Evolutionary conservation across 2,888 invertebrate genomes (phyloP), one percentile per base, ranked within the genome.

Genomic region (Agrotis ipsilon): DNA sequence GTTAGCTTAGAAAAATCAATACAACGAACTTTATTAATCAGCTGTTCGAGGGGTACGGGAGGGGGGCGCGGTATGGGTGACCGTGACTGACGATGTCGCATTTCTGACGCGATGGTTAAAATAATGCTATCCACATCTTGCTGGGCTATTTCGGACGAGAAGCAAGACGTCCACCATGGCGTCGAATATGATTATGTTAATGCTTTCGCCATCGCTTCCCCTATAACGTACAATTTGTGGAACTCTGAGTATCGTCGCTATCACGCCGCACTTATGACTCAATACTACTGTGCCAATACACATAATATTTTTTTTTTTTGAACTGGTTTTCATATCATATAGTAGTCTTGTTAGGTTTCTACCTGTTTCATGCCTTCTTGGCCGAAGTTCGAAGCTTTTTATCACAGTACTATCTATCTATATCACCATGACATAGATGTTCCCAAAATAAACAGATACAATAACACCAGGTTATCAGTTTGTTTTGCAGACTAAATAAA

Each of bases 1-100:
- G 95, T 96, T 95, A 95, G 89, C 89, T 90, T 88, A 88, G 68
- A 92, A 95, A 96, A 96, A 96, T 96, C 96, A 95, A 96, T 96
- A 96, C 94, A 93, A 90, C 90, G 90, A 94, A 92, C 92, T 88
- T 81, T 93, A 91, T 89, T 95, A 95, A 96, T 96, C 96, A 96
- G 96, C 96, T 96, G 96, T 96, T 96, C 90, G 87, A 81, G 89
- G 90, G 90, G 89, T 72, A 91, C 87, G 92, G 92, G 89, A 85
- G 90, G 92, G 88, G 90, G 89, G 90, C 86, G 93, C 90, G 90
- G 92, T 89, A 89, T 92, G 90, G 89, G 88, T 94, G 95, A 94
- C 94, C 95, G 92, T 95, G 94, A 94, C 89, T 93, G 91, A 85
- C 87, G 87, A 87, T 84, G 91, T 89, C 83, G 83, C 86, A 85